phyloP scores from a whole-genome alignment of 1,140 invertebrate species.

The Nautilus pompilius region DNA sequence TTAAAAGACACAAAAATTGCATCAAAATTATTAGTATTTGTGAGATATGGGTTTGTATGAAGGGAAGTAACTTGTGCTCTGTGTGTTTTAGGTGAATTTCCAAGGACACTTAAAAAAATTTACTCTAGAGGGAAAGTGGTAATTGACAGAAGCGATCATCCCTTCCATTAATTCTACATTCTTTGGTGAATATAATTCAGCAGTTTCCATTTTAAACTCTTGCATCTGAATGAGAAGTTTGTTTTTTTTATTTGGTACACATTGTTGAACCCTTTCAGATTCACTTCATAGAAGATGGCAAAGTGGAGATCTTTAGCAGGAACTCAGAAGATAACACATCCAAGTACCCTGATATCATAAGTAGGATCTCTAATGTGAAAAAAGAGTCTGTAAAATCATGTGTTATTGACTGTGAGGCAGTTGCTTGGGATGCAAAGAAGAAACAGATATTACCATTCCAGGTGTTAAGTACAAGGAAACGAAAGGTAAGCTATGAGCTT shows the following conservation, averaged over 20 bases:
- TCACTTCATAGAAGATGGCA: conserved; percentile 54
- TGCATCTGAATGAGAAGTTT: too few species aligned
- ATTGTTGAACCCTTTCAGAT: conserved; percentile 55
- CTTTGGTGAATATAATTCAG: too few species aligned
- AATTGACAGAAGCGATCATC: neutral
- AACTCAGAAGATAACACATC: conserved; percentile 98
- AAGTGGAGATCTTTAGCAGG: conserved; percentile 84
- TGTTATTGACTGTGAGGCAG: conserved; percentile 94
- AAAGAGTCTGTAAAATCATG: conserved; percentile 69
- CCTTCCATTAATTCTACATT: too few species aligned
- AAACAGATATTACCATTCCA: conserved; percentile 96
- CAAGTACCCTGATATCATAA: conserved; percentile 96
- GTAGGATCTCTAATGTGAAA: conserved; percentile 59
- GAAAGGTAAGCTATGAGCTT: conserved; percentile 75
- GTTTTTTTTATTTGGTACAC: too few species aligned
- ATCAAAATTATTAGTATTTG: too few species aligned
- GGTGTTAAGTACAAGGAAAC: conserved; percentile 90
- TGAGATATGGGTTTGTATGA: too few species aligned
- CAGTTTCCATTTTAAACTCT: too few species aligned
- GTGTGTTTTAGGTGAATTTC: too few species aligned
- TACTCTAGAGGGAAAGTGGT: too few species aligned
- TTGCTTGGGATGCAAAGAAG: conserved; percentile 90
- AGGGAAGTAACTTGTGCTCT: too few species aligned
- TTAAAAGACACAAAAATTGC: too few species aligned
- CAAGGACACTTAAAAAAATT: too few species aligned